A percentile compares a stretch with the other conserved stretches of the same genome.
These are phyloP conservation scores for Eilema griseolum DNA, from an alignment of 2,888 invertebrate genomes.

Conservation along the genomic window DNA sequence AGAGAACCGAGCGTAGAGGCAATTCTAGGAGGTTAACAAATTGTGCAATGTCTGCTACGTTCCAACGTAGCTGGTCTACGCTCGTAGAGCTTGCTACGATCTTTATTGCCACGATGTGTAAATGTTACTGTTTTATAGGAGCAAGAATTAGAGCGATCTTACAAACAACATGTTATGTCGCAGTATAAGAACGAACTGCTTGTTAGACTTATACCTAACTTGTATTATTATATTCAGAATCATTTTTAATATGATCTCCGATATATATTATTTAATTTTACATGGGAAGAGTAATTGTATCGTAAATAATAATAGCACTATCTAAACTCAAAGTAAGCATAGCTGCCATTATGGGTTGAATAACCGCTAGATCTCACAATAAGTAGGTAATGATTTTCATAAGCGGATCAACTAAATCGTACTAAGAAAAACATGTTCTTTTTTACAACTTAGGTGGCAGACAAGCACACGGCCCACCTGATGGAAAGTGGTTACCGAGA, in stretches of 20 bases:
- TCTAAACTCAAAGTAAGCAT: not conserved
- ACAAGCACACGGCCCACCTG: too few species aligned
- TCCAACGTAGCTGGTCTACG: constrained; percentile 49
- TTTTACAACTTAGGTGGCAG: too few species aligned
- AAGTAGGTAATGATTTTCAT: too few species aligned
- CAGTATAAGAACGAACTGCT: constrained; percentile 33
- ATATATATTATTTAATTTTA: too few species aligned
- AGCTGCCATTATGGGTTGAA: not conserved
- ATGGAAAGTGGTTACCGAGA: too few species aligned
- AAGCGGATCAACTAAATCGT: too few species aligned
- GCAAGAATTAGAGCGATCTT: constrained; percentile 54
- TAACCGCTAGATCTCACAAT: too few species aligned
- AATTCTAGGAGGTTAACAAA: constrained; percentile 81
- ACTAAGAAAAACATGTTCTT: too few species aligned
- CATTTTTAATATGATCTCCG: too few species aligned
- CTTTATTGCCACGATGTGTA: constrained; percentile 76
- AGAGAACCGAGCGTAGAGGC: constrained; percentile 63
- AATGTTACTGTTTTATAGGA: constrained; percentile 70
- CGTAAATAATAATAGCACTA: too few species aligned
- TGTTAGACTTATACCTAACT: constrained; percentile 20
- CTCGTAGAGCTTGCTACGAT: constrained; percentile 71
- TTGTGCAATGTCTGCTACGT: constrained; percentile 75
- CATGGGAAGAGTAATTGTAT: too few species aligned
- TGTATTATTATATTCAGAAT: not conserved
- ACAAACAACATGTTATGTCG: constrained; percentile 45